Conservation (phyloP, 2,888 invertebrate species). For the Trilocha varians region DNA sequence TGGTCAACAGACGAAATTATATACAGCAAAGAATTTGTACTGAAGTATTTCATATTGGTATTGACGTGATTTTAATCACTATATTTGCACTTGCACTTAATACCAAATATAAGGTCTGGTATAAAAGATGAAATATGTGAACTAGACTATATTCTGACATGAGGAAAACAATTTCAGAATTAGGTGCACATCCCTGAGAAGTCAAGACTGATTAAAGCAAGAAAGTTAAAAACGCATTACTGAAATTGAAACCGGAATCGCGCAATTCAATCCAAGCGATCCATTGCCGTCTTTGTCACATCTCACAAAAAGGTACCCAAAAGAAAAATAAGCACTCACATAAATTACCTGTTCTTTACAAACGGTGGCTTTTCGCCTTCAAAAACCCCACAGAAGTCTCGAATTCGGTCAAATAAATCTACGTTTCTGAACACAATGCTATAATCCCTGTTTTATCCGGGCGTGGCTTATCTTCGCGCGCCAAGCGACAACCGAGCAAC, state of each 20-base stretch:
- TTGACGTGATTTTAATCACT: too few relatives aligned
- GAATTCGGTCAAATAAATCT: not conserved
- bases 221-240: not conserved
- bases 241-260: not conserved
- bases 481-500: not conserved
- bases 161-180: too few relatives aligned
- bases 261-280: not conserved
- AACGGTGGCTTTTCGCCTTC: not conserved
- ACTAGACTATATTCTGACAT: too few relatives aligned
- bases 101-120: too few relatives aligned
- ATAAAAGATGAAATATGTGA: too few relatives aligned
- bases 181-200: too few relatives aligned
- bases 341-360: not conserved
- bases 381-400: not conserved
- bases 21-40: too few relatives aligned
- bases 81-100: too few relatives aligned
- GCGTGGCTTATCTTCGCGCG: conserved; percentile 14
- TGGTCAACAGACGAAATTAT: too few relatives aligned
- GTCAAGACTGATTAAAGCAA: not conserved
- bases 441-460: conserved; percentile 10
- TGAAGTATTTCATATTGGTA: too few relatives aligned
- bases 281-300: not conserved
- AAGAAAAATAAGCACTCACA: not conserved
- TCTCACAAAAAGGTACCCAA: not conserved
- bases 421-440: not conserved